phyloP scores from a whole-genome alignment of 2,113 vertebrate genomes.

The Theristicus caerulescens region DNA sequence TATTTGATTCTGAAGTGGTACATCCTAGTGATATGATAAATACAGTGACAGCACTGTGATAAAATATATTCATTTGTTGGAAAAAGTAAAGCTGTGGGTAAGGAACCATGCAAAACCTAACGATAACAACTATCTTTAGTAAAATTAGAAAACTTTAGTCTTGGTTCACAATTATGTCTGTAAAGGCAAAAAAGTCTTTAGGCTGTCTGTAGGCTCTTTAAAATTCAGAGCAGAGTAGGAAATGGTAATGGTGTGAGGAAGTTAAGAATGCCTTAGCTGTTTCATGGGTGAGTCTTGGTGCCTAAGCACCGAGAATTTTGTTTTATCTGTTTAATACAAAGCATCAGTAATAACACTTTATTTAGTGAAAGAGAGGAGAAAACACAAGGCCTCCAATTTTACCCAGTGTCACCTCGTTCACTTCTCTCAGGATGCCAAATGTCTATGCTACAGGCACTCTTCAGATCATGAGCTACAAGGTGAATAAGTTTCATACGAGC shows the following conservation, averaged over 20 bases:
- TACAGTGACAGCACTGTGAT: background rate
- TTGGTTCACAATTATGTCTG: background rate
- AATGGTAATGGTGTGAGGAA: background rate
- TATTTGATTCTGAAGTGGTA: background rate
- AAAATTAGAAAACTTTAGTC: background rate
- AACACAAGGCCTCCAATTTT: background rate
- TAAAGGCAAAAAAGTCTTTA: background rate
- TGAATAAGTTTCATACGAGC: background rate
- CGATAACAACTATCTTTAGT: background rate
- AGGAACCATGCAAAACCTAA: background rate
- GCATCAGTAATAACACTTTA: background rate
- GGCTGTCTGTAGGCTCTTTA: background rate
- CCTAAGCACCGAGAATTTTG: background rate
- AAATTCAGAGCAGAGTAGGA: background rate
- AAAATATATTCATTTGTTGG: background rate
- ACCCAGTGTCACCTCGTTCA: background rate
- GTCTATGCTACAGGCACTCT: background rate
- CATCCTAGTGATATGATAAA: background rate
- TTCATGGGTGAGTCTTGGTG: background rate
- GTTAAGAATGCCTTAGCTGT: background rate
- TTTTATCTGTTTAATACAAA: background rate
- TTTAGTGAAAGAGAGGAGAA: background rate
- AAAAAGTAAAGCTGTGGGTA: background rate
- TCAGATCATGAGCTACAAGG: background rate
- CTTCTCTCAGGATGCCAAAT: background rate